A percentile compares a stretch with the other conserved stretches of the same genome.
Conservation (phyloP, 2,797 vertebrate species). For the Ambastaia sidthimunki region DNA sequence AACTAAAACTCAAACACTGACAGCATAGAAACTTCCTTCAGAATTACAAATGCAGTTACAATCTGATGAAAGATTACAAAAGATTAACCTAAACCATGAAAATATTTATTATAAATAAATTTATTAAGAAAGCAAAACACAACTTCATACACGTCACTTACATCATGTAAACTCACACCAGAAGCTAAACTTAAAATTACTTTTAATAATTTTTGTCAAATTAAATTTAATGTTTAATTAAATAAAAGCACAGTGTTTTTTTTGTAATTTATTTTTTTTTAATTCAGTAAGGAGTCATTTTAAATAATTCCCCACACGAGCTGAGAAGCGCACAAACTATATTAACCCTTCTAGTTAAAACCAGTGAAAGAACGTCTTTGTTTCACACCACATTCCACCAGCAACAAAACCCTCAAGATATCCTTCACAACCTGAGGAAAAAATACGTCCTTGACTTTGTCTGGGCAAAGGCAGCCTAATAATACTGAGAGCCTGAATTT, state of each 20-base stretch:
- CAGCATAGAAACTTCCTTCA: not conserved
- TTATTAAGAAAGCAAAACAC: too few species aligned
- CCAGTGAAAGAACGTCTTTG: constrained; percentile 45
- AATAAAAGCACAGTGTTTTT: too few species aligned
- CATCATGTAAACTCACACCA: not conserved
- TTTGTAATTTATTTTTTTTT: not conserved
- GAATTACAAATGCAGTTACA: not conserved
- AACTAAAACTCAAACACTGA: not conserved
- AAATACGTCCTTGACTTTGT: constrained; percentile 42
- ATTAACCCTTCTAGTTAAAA: not conserved
- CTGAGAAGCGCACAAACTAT: not conserved
- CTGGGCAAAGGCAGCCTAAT: constrained; percentile 13
- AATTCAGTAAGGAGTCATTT: not conserved
- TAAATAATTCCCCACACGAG: not conserved
- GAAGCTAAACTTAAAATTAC: not conserved
- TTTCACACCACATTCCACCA: constrained; percentile 40
- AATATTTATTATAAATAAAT: too few species aligned
- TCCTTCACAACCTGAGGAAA: constrained; percentile 12
- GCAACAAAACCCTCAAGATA: constrained; percentile 35
- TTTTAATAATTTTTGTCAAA: too few species aligned
- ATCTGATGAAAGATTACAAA: not conserved
- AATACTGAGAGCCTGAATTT: constrained; percentile 24
- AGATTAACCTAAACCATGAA: not conserved
- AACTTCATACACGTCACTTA: not conserved
- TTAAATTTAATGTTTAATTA: too few species aligned